phyloP scores from a whole-genome alignment of 2,797 vertebrate genomes.

The Sebastes miniatus region DNA sequence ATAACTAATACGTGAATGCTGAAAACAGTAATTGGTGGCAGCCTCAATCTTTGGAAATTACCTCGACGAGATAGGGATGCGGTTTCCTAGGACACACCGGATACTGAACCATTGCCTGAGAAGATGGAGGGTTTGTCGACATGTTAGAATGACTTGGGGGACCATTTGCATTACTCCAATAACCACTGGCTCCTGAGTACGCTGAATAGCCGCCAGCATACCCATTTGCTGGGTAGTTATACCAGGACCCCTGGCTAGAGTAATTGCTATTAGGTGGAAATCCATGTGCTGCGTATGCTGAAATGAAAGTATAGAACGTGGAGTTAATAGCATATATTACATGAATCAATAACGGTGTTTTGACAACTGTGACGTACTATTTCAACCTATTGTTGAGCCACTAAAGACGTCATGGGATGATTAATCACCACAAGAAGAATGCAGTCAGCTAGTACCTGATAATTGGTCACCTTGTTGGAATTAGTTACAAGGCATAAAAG shows the following conservation, averaged over 20 bases:
- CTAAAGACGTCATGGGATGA: constrained; percentile 48
- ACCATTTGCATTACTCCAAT: constrained; percentile 84
- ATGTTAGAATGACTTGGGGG: constrained; percentile 83
- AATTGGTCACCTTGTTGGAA: constrained; percentile 36
- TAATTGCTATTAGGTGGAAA: constrained; percentile 84
- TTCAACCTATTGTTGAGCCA: constrained; percentile 56
- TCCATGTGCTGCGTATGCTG: constrained; percentile 84
- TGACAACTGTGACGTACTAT: constrained; percentile 59
- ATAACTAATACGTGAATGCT: not conserved
- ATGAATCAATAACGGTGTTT: constrained; percentile 50
- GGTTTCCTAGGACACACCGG: constrained; percentile 83
- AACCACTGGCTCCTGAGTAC: constrained; percentile 82
- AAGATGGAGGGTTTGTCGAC: constrained; percentile 85
- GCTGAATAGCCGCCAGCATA: constrained; percentile 82
- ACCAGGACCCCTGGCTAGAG: constrained; percentile 85
- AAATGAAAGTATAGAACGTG: constrained; percentile 83
- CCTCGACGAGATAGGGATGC: constrained; percentile 79
- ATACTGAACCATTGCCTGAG: constrained; percentile 88
- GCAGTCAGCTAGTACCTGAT: constrained; percentile 33
- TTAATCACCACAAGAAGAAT: constrained; percentile 49
- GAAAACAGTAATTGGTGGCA: not conserved
- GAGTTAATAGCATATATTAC: constrained; percentile 71
- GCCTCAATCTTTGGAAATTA: constrained; percentile 31
- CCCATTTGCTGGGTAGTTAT: constrained; percentile 84
- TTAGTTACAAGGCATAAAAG: not conserved